Percentiles rank a stretch among this genome's conserved stretches.
phyloP scores from a whole-genome alignment of 2,888 invertebrate species.

The Drosophila anomalata region DNA sequence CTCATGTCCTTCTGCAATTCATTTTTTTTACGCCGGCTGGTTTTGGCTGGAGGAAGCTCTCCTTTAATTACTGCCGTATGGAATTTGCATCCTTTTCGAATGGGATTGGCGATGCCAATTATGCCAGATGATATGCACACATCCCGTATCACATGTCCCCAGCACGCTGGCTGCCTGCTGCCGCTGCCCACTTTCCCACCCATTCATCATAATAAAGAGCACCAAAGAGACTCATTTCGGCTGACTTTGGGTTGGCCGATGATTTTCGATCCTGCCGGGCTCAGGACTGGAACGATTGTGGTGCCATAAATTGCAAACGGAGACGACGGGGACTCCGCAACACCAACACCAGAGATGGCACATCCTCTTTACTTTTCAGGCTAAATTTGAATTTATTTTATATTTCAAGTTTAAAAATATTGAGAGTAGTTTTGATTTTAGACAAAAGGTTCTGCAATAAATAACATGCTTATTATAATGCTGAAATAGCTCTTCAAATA shows the following conservation, averaged over 20 bases:
- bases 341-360: constrained; percentile 6
- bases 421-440: no score
- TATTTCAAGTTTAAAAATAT: not conserved
- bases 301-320: constrained; percentile 77
- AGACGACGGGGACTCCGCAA: constrained; percentile 54
- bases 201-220: constrained; percentile 75
- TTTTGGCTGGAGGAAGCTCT: not conserved
- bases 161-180: not conserved
- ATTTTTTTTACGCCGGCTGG: not conserved
- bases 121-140: constrained; percentile 30
- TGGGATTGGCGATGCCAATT: constrained; percentile 33
- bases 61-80: constrained; percentile 61
- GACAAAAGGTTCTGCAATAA: no score
- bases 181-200: constrained; percentile 21
- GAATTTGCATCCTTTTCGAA: constrained; percentile 55
- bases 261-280: constrained; percentile 45
- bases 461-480: no score
- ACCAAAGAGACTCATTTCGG: constrained; percentile 74
- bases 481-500: no score
- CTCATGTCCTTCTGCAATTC: constrained; percentile 11
- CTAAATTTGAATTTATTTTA: not conserved
- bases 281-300: constrained; percentile 51
- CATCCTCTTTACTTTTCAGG: not conserved
- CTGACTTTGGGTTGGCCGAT: constrained; percentile 64
- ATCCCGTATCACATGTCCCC: constrained; percentile 35